These are phyloP conservation scores for Pseudachorutes palmiensis DNA, from an alignment of 1,140 invertebrate species.

Conservation along the genomic window DNA sequence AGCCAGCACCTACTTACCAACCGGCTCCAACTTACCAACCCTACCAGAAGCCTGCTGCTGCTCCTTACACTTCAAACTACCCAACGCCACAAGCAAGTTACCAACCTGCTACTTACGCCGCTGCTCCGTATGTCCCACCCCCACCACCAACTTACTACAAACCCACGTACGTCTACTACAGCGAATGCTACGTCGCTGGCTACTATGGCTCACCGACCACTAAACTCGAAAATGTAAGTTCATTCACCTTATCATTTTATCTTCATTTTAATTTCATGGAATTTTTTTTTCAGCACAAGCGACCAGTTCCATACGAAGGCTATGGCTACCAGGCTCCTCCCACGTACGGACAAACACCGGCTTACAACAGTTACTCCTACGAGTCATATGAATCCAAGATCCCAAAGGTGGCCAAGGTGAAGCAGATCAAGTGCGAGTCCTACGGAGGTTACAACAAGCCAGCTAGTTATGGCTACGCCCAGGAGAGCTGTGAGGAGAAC, in stretches of 20 bases:
- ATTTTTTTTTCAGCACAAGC: conserved; percentile 23
- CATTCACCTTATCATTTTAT: conserved; percentile 2
- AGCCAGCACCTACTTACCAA: conserved; percentile 11
- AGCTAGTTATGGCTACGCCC: neutral
- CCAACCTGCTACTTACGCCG: neutral
- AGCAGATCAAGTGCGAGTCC: conserved; percentile 28
- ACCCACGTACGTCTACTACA: conserved; percentile 19
- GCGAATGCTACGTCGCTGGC: conserved; percentile 33
- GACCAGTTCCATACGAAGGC: conserved; percentile 18
- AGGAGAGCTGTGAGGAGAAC: neutral
- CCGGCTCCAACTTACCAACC: conserved; percentile 21
- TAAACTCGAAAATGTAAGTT: conserved; percentile 35
- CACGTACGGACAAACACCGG: conserved; percentile 9
- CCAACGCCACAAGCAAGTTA: conserved; percentile 3
- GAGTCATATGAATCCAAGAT: conserved; percentile 25
- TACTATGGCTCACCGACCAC: conserved; percentile 31
- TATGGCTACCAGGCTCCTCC: conserved; percentile 17
- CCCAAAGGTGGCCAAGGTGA: conserved; percentile 26
- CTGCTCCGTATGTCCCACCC: conserved; percentile 5
- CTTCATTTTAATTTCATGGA: conserved; percentile 8
- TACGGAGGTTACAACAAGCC: neutral
- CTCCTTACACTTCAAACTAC: conserved; percentile 21
- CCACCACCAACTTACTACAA: conserved; percentile 11
- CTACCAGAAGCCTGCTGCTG: neutral
- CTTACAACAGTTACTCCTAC: conserved; percentile 27